These are phyloP conservation scores for Julus scandinavius DNA, from an alignment of 2,888 invertebrate genomes.

Conservation along the genomic window DNA sequence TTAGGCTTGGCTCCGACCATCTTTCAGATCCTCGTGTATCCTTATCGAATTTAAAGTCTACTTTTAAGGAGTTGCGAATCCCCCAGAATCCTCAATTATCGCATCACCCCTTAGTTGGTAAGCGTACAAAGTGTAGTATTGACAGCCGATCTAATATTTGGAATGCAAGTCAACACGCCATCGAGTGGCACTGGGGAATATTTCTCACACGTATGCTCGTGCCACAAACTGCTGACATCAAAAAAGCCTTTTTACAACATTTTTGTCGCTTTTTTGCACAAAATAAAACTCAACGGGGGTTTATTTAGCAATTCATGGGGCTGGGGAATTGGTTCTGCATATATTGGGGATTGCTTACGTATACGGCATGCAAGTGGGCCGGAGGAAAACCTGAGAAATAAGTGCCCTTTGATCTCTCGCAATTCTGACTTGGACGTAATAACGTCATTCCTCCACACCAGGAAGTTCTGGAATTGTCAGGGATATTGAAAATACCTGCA, in stretches of 20 bases:
- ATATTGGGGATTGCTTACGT: not conserved
- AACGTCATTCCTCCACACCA: too few species aligned
- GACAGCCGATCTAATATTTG: constrained; percentile 14
- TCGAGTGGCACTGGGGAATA: not conserved
- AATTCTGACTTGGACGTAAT: not conserved
- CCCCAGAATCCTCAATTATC: constrained; percentile 16
- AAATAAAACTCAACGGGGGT: not conserved
- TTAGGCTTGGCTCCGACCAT: not conserved
- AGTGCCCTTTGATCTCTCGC: not conserved
- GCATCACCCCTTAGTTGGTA: not conserved
- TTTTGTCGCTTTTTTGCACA: not conserved
- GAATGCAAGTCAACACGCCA: constrained; percentile 10
- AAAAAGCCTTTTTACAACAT: not conserved
- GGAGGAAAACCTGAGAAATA: not conserved
- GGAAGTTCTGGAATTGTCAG: too few species aligned
- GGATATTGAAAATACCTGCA: too few species aligned
- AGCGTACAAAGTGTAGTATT: not conserved
- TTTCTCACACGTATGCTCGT: not conserved
- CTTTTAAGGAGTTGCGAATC: not conserved
- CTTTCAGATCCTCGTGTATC: not conserved
- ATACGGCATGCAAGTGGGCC: not conserved
- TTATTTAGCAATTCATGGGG: constrained; percentile 30
- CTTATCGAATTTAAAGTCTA: not conserved
- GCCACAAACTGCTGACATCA: constrained; percentile 39
- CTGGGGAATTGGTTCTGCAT: constrained; percentile 1